Base-by-base conservation (phyloP, 1,140 invertebrate species). In the Prorops nasuta region DNA sequence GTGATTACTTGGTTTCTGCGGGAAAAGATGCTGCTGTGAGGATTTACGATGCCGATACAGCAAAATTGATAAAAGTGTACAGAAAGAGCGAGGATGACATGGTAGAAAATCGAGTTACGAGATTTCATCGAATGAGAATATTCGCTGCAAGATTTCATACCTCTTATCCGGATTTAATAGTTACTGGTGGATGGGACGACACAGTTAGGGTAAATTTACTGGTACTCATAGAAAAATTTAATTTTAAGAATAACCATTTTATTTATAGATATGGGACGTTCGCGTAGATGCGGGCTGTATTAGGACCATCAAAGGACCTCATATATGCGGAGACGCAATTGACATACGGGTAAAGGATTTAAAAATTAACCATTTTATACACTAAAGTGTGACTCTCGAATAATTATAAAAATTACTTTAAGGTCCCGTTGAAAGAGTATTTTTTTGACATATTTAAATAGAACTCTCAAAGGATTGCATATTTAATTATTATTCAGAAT, bases 151-250 rank as follows among this genome's bases (percentile, higher is more conserved):
- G 58, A 49, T 74, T 64, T 51, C 64, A 73, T 49, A 56, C 57
- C 8, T 34, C 40, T 17, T 54, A 64, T 51, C 22, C 53, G 15
- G 44, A 69, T 14, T 45, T 70, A n/a, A 59, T 74, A 20, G 41
- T 72, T 17, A 63, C 62, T 17, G 72, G 72, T 20, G 72, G 72
- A 34, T 71, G 70, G 69, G 72, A 74, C 44, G 54, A 67, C 18
- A 63, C 55, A 14, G 58, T 74, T 3, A 64, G 60, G 45, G 71
- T 72, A 63, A 56, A 37, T 6, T 15, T 19, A 10, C 8, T 34
- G 12, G 19, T 34, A 35, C 15, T n/a, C n/a, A 44, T 32, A 2
- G 28, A 20, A 16, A 14, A 34, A 1, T 3, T 9, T 12, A 0
- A 14, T 4, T 45, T 19, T 36, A 41, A 7, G 10, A 16, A 43